Base-by-base conservation (phyloP, 2,113 vertebrate species). In the Paratilapia polleni region DNA sequence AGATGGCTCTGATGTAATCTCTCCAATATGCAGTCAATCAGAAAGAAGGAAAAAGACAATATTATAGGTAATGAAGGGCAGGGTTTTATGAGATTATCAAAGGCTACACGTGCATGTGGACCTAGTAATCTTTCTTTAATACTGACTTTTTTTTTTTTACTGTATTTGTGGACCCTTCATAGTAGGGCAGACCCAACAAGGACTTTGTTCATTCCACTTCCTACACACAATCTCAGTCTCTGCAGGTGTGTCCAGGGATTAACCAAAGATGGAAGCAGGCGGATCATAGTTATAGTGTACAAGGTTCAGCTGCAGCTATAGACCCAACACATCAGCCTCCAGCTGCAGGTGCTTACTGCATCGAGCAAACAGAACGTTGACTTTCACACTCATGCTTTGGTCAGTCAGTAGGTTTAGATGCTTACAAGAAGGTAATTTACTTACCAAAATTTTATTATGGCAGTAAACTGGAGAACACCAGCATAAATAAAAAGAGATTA, bases 1-100 rank as follows among this genome's bases (percentile, higher is more conserved):
- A 97, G 95, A 96, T 96, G 95, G 94, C 0, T 54, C 82, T 68
- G 88, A 93, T 96, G 89, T 96, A 96, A 94, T 93, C 95, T 94
- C 84, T 91, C 77, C 82, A 94, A 90, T 92, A 92, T 94, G 90
- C 91, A 93, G 95, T 91, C 91, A 3, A 82, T 96, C 90, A 85
- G 26, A 84, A 63, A 88, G 68, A 73, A 88, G 78, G 75, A 74
- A 89, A 54, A 84, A 70, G 78, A 75, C 85, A 68, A 49, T 77
- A 82, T 68, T 58, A 87, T 91, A 89, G 89, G 89, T 92, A 86
- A 89, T 2, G 34, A 81, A 41, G 61, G 52, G 77, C 58, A 86
- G 76, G 70, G 68, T 66, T 82, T 70, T 66, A 38, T 79, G 56
- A 75, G 66, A 80, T 83, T 86, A 80, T 83, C 22, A 84, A 76